Evolutionary conservation across 2,113 vertebrate species (phyloP), one percentile per base, ranked within the genome.

Genomic region (Phoxinus phoxinus): DNA sequence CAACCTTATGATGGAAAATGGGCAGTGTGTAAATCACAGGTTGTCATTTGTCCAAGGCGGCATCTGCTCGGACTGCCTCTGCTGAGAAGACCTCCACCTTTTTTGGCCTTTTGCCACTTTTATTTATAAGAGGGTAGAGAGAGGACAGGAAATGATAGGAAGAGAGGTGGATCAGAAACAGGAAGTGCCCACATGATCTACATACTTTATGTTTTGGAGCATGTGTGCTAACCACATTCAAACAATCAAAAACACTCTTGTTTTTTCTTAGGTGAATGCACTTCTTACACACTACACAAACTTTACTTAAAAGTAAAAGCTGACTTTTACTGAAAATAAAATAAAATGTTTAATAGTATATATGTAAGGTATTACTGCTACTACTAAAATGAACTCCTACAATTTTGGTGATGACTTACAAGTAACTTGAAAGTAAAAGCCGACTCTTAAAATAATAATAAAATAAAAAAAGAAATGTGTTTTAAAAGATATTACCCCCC

Each of bases 1-100:
- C 89, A 81, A 58, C 86, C 87, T 90, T 87, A 89, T 90, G 91
- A 88, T 91, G 86, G 90, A 94, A 93, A 90, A 74, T 37, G 10
- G 72, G 90, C 89, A 90, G 90, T 84, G 80, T 59, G 59, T 94
- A 94, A 95, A 94, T 90, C 90, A 90, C 81, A 12, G 37, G 61
- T 76, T 69, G 77, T 85, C 86, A 37, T 53, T 32, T n/a, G 74
- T 19, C 48, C 19, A 51, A 65, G 46, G 25, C 44, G 13, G 75
- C 30, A 69, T 69, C 59, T 73, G 76, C 48, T 61, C n/a, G 21
- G 25, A 53, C 32, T 65, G n/a, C n/a, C 58, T 51, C 78, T 77
- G 76, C 35, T 7, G 56, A 51, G n/a, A 83, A 76, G 15, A 76
- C 30, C 74, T 41, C 37, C 21, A 67, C n/a, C 44, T 74, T 41